These are phyloP conservation scores for Cosmia pyralina DNA, from an alignment of 2,888 invertebrate species.

Conservation along the genomic window DNA sequence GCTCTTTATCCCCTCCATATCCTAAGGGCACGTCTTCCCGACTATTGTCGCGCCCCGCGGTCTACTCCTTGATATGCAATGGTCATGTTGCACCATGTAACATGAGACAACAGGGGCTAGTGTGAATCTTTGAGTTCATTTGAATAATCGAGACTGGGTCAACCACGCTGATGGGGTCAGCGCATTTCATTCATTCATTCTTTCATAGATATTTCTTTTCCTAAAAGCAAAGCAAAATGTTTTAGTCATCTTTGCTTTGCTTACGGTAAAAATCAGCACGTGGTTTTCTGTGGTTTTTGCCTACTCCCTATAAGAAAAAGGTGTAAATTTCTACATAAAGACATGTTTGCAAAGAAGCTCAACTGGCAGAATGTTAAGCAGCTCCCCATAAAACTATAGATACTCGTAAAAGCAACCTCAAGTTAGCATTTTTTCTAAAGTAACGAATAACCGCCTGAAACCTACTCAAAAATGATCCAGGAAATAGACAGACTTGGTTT, in stretches of 20 bases:
- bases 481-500: neutral
- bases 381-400: neutral
- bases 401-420: neutral
- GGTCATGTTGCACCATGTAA: too few species aligned
- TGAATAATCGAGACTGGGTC: too few species aligned
- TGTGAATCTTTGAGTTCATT: too few species aligned
- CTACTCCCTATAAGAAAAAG: neutral
- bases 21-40: too few species aligned
- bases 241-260: neutral
- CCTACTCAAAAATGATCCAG: neutral
- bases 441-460: neutral
- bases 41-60: too few species aligned
- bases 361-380: neutral
- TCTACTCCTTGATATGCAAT: too few species aligned
- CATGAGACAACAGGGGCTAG: too few species aligned
- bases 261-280: too few species aligned
- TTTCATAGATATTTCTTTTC: neutral
- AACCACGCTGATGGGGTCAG: too few species aligned
- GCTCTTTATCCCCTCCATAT: too few species aligned
- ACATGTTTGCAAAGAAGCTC: neutral
- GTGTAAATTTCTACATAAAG: neutral
- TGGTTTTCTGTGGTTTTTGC: neutral
- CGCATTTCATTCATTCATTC: too few species aligned
- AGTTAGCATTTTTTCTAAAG: neutral
- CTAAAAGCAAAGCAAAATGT: neutral